phyloP scores from a whole-genome alignment of 30 jellyfish, hydroid and myxozoan species.

The Hydractinia echinata region DNA sequence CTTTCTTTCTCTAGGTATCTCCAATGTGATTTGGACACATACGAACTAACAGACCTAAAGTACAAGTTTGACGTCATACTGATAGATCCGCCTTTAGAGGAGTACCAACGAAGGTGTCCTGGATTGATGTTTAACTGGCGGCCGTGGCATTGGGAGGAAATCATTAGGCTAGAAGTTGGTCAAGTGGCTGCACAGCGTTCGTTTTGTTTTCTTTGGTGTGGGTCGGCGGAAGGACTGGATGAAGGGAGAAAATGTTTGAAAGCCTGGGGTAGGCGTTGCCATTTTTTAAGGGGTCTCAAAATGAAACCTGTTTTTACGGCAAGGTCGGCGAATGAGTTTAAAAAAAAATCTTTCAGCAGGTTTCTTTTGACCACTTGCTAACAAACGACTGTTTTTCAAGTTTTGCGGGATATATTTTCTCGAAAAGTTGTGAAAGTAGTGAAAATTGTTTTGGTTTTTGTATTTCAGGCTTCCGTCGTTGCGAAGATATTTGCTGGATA shows the following conservation, averaged over 20 bases:
- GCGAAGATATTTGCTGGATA: conserved; percentile 99
- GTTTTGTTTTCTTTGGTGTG: conserved; percentile 96
- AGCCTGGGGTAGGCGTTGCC: conserved; percentile 69
- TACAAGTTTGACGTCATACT: conserved; percentile 85
- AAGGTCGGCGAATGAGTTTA: not conserved
- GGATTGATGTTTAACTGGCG: conserved; percentile 84
- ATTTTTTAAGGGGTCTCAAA: not conserved
- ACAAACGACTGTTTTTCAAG: not conserved
- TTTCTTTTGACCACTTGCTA: not conserved
- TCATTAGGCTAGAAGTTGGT: conserved; percentile 74
- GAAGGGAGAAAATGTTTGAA: conserved; percentile 94
- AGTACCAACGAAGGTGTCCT: conserved; percentile 92
- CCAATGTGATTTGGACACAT: conserved; percentile 82
- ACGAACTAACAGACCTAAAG: conserved; percentile 64
- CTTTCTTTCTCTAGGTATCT: conserved; percentile 55
- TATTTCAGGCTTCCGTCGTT: conserved; percentile 75
- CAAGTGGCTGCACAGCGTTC: conserved; percentile 96
- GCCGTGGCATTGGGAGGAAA: conserved; percentile 99
- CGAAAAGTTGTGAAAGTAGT: not conserved
- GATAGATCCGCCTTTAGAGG: conserved; percentile 98
- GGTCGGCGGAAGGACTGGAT: conserved; percentile 93
- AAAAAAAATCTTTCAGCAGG: not conserved
- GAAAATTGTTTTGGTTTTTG: not conserved
- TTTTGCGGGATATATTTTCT: not conserved
- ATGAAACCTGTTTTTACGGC: not conserved